Evolutionary conservation across 2,888 invertebrate species (phyloP).

Genomic region (Eubasilissa splendida): DNA sequence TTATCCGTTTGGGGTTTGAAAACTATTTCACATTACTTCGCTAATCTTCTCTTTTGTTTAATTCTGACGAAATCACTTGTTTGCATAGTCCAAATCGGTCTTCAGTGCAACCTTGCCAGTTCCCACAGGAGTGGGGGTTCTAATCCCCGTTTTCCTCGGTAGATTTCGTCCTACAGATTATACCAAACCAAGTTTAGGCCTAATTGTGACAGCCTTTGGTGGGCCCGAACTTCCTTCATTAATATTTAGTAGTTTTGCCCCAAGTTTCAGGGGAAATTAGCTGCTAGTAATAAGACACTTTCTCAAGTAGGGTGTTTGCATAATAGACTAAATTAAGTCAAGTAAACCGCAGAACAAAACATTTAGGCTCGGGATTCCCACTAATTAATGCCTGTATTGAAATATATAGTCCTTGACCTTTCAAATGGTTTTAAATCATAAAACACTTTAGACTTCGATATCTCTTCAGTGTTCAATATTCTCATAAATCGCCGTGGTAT

Average conservation of each 20-base stretch:
- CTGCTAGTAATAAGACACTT: conserved; percentile 43
- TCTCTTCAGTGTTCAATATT: too few relatives aligned
- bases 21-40: too few relatives aligned
- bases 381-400: conserved; percentile 24
- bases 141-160: conserved; percentile 26
- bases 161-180: conserved; percentile 38
- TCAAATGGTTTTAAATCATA: background rate
- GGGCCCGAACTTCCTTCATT: conserved; percentile 55
- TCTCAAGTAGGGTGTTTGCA: conserved; percentile 37
- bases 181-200: conserved; percentile 44
- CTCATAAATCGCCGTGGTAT: too few relatives aligned
- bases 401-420: background rate
- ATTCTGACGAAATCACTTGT: conserved; percentile 1
- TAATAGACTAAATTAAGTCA: conserved; percentile 38
- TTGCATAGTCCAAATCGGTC: conserved; percentile 14
- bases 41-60: too few relatives aligned
- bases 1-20: too few relatives aligned
- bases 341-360: conserved; percentile 34
- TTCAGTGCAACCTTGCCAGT: conserved; percentile 7
- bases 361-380: conserved; percentile 23
- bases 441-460: too few relatives aligned
- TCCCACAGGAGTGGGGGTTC: conserved; percentile 16
- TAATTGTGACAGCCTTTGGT: conserved; percentile 54
- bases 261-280: conserved; percentile 45
- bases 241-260: conserved; percentile 56